Evolutionary conservation across 1,140 invertebrate species (phyloP).

Genomic region (Caenorhabditis briggsae): DNA sequence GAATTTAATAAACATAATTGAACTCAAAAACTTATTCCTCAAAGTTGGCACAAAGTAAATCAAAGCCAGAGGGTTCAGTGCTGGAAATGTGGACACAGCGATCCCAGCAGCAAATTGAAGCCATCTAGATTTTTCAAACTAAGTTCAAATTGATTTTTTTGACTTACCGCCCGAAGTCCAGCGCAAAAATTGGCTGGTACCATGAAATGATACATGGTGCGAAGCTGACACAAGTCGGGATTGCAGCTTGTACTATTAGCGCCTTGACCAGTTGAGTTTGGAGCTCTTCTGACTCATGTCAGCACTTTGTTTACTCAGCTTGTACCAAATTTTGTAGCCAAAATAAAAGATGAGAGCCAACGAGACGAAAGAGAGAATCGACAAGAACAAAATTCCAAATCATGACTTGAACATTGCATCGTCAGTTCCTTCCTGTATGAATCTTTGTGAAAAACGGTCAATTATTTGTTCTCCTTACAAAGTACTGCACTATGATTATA

Average conservation of each 20-base stretch:
- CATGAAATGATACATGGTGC: not conserved
- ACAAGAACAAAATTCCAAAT: not conserved
- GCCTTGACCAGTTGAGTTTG: not conserved
- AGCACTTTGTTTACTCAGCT: not conserved
- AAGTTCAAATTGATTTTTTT: no score
- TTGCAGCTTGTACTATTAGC: not conserved
- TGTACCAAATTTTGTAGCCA: constrained; percentile 5
- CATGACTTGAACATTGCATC: not conserved
- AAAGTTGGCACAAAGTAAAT: not conserved
- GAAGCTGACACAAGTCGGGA: not conserved
- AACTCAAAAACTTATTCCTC: not conserved
- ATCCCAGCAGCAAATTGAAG: not conserved
- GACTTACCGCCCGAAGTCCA: not conserved
- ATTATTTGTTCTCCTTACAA: no score
- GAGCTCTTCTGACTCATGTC: not conserved
- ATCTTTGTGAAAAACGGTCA: not conserved
- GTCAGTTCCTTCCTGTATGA: not conserved
- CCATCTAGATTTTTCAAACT: not conserved
- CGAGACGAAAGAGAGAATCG: not conserved
- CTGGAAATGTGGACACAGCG: not conserved
- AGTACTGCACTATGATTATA: not conserved
- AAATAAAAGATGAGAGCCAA: not conserved
- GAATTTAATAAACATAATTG: not conserved
- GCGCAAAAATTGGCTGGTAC: not conserved
- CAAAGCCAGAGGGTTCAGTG: not conserved